Percentiles rank a stretch among this genome's conserved stretches.
Evolutionary conservation across 2,113 vertebrate genomes (phyloP).

Genomic region (Lanius ludovicianus): DNA sequence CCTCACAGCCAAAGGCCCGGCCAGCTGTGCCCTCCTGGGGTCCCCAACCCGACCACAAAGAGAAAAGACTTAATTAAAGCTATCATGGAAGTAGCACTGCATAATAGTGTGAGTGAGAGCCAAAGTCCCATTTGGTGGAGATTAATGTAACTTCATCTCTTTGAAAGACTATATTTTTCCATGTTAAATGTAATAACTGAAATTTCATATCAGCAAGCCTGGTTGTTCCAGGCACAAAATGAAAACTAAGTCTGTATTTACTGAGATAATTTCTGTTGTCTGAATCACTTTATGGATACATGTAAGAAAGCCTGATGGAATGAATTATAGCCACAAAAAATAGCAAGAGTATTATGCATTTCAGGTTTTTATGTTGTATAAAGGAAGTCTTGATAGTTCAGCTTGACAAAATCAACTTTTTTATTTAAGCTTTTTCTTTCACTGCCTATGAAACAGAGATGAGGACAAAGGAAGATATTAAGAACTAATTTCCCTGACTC

Average conservation of each 20-base stretch:
- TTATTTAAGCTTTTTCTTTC: background rate
- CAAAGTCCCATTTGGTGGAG: background rate
- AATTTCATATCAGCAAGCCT: background rate
- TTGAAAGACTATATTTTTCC: background rate
- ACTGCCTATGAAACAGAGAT: background rate
- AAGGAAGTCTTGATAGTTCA: background rate
- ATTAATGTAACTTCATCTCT: background rate
- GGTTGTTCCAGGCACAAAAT: background rate
- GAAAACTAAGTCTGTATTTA: conserved; percentile 31
- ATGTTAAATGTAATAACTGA: background rate
- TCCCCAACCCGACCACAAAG: background rate
- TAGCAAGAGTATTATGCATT: background rate
- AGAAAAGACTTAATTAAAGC: background rate
- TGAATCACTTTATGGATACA: conserved; percentile 7
- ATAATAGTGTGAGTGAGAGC: background rate
- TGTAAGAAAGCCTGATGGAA: conserved; percentile 41
- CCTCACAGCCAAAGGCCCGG: background rate
- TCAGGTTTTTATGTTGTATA: background rate
- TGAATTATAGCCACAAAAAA: conserved; percentile 24
- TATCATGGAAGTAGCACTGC: background rate
- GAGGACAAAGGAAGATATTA: background rate
- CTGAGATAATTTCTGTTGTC: conserved; percentile 7
- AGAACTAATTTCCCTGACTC: background rate
- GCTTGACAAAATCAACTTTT: background rate
- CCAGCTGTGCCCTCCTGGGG: background rate